Evolutionary conservation across 2,113 vertebrate species (phyloP).

Genomic region (Phrynocephalus versicolor): DNA sequence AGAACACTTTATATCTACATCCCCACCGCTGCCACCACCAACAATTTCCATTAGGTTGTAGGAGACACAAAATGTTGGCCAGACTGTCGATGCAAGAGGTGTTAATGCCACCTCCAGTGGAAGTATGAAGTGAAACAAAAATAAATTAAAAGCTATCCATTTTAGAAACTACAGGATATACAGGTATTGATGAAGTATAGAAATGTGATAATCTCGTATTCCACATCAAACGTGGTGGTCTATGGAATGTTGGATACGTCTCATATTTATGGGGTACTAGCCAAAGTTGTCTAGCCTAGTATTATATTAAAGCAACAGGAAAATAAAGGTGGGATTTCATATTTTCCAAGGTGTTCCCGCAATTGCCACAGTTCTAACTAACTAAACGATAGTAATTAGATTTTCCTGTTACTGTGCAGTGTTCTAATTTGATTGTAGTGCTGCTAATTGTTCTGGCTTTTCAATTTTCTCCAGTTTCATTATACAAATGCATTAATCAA

Average conservation of each 20-base stretch:
- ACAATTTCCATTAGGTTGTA: too few species aligned
- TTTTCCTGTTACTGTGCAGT: not conserved
- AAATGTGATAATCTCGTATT: not conserved
- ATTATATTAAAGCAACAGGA: not conserved
- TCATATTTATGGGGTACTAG: not conserved
- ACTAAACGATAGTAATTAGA: not conserved
- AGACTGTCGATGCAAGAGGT: too few species aligned
- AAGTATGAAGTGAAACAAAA: not conserved
- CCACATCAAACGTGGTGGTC: not conserved
- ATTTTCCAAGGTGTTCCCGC: slow-evolving; percentile 1
- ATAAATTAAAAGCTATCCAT: not conserved
- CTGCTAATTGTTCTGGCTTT: slow-evolving; percentile 7
- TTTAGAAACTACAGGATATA: not conserved
- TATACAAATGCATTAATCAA: slow-evolving; percentile 19
- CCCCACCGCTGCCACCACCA: too few species aligned
- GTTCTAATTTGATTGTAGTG: slow-evolving; percentile 17
- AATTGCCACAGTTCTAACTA: slow-evolving; percentile 9
- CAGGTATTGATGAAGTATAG: not conserved
- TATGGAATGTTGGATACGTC: not conserved
- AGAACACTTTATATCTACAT: too few species aligned
- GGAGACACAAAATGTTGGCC: too few species aligned
- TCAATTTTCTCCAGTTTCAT: slow-evolving; percentile 12
- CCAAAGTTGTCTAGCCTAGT: not conserved
- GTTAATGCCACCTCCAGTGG: too few species aligned
- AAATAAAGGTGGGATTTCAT: not conserved